Evolutionary conservation across 2,113 vertebrate species (phyloP).

Genomic region (Alaudala cheleensis): DNA sequence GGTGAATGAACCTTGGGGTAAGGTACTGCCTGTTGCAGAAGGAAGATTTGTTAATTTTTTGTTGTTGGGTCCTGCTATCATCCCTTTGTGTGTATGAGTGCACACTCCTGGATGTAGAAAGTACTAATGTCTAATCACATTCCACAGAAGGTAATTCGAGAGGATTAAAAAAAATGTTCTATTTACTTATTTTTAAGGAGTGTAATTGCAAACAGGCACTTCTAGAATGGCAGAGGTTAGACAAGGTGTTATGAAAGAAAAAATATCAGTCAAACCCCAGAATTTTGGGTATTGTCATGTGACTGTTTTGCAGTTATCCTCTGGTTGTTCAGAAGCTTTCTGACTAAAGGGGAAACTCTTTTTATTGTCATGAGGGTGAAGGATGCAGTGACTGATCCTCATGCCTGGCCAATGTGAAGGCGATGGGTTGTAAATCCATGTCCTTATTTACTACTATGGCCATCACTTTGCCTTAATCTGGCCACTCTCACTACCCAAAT

Average conservation of each 20-base stretch:
- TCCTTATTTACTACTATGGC: not conserved
- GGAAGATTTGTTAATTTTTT: not conserved
- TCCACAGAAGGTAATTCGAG: not conserved
- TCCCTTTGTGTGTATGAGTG: not conserved
- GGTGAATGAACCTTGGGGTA: not conserved
- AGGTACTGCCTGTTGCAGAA: not conserved
- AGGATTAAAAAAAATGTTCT: not conserved
- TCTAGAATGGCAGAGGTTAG: not conserved
- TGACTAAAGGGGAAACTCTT: not conserved
- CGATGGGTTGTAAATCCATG: not conserved
- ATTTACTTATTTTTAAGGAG: not conserved
- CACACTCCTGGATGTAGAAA: not conserved
- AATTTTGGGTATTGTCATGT: not conserved
- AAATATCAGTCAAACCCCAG: not conserved
- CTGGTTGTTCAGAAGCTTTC: not conserved
- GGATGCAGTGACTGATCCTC: not conserved
- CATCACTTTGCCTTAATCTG: not conserved
- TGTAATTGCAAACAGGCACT: not conserved
- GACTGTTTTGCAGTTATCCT: not conserved
- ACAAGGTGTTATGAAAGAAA: not conserved
- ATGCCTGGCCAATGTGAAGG: not conserved
- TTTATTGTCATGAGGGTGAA: not conserved
- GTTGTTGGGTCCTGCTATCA: not conserved
- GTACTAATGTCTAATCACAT: not conserved
- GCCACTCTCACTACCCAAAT: not conserved